Evolutionary conservation across 1,140 invertebrate genomes (phyloP).

Genomic region (Tetramorium alpestre): DNA sequence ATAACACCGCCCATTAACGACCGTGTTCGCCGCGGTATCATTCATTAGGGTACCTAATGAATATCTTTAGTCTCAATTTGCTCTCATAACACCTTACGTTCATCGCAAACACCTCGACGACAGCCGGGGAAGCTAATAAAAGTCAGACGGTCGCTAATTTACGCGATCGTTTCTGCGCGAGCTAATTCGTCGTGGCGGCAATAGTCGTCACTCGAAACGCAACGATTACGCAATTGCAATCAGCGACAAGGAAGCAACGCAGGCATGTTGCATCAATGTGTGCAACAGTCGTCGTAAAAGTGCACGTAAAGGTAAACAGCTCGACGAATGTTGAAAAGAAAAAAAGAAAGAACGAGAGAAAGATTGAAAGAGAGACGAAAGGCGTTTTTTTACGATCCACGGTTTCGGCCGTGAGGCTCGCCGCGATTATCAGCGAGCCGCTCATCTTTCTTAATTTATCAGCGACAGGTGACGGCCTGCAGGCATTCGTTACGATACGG

Average conservation of each 20-base stretch:
- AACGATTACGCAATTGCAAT: conserved; percentile 60
- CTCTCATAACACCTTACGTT: neutral
- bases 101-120: conserved; percentile 30
- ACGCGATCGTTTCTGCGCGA: conserved; percentile 41
- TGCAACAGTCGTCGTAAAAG: conserved; percentile 39
- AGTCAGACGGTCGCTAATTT: conserved; percentile 58
- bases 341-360: neutral
- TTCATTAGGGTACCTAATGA: neutral
- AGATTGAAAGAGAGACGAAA: neutral
- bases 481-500: conserved; percentile 27
- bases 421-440: conserved; percentile 31
- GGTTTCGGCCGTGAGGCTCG: neutral
- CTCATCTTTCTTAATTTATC: conserved; percentile 54
- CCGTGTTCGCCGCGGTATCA: neutral
- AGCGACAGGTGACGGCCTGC: conserved; percentile 51
- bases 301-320: conserved; percentile 47
- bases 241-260: conserved; percentile 36
- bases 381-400: conserved; percentile 43
- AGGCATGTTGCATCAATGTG: conserved; percentile 43
- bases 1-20: neutral
- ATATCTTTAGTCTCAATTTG: conserved; percentile 39
- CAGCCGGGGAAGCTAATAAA: conserved; percentile 49
- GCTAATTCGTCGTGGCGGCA: conserved; percentile 30
- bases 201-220: conserved; percentile 9
- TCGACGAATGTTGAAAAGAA: neutral